Evolutionary conservation across 2,113 vertebrate species (phyloP), one percentile per base, ranked within the genome.

Genomic region (Carassius auratus): DNA sequence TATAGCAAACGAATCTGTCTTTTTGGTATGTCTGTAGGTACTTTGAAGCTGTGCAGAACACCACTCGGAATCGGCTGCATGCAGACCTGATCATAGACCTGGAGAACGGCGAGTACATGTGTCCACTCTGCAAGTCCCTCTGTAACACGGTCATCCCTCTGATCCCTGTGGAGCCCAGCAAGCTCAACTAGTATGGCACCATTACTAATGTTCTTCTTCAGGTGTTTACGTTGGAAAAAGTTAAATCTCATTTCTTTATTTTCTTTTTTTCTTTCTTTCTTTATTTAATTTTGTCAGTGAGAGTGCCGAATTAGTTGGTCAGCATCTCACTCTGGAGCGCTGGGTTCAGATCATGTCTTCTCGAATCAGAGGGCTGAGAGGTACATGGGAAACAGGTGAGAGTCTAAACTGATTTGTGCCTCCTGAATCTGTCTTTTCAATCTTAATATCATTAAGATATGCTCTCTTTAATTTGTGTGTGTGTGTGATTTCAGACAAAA

Each of bases 81-180:
- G 92, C 96, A 38, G 98, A 99, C 52, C 91, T 96, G 85, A 96
- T 97, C 86, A 97, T 99, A 62, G 98, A 99, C 90, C 92, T 99
- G 90, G 97, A 98, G 90, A 99, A 96, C 48, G 98, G 97, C 86
- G 98, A 99, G 84, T 99, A 98, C 91, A 93, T 99, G 83, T 99
- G 98, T 90, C 97, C 98, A 0, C 95, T 99, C 64, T 99, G 98
- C 95, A 99, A 99, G 90, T 97, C 96, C 84, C 95, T 99, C 52
- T 99, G 97, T 93, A 99, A 99, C 90, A 98, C 97, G 5, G 98
- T 99, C 73, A 95, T 99, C 85, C 98, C 98, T 1, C 91, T 99
- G 0, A 95, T 99, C 91, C 97, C 98, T 0, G 68, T 98, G 91
- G 96, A 97, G 77, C 90, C 95, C n/a, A 94, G 96, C 52, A 94